Evolutionary conservation across 2,888 invertebrate genomes (phyloP).

Genomic region (Caenorhabditis zanzibari): DNA sequence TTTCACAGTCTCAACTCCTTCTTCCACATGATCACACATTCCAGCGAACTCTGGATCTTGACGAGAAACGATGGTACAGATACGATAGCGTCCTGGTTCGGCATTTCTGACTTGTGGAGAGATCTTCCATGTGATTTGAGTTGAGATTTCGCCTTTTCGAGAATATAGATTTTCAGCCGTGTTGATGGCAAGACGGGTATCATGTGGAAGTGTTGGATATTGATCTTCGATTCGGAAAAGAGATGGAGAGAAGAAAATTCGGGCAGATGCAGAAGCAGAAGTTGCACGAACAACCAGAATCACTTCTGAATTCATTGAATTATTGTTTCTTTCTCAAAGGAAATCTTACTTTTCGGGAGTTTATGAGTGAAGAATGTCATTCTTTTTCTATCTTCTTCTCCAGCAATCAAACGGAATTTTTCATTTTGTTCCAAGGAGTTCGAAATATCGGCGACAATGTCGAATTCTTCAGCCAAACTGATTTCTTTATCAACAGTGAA

Average conservation of each 20-base stretch:
- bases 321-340: constrained; percentile 2
- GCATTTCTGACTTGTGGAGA: constrained; percentile 59
- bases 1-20: constrained; percentile 76
- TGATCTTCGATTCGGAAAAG: constrained; percentile 67
- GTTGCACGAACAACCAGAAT: constrained; percentile 50
- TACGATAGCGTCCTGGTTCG: constrained; percentile 69
- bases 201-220: constrained; percentile 77
- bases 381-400: constrained; percentile 75
- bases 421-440: constrained; percentile 44
- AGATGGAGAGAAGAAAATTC: constrained; percentile 70
- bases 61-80: constrained; percentile 73
- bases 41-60: constrained; percentile 69
- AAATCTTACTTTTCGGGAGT: constrained; percentile 53
- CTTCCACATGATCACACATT: constrained; percentile 76
- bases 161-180: constrained; percentile 24
- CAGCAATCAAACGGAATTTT: constrained; percentile 70
- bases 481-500: constrained; percentile 55
- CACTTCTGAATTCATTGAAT: constrained; percentile 43
- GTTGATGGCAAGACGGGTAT: constrained; percentile 71
- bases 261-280: constrained; percentile 57
- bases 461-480: constrained; percentile 43
- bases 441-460: constrained; percentile 31
- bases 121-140: constrained; percentile 70
- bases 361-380: constrained; percentile 76
- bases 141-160: constrained; percentile 23